Base-by-base conservation (phyloP, 2,113 vertebrate species). In the Lasiurus cinereus region DNA sequence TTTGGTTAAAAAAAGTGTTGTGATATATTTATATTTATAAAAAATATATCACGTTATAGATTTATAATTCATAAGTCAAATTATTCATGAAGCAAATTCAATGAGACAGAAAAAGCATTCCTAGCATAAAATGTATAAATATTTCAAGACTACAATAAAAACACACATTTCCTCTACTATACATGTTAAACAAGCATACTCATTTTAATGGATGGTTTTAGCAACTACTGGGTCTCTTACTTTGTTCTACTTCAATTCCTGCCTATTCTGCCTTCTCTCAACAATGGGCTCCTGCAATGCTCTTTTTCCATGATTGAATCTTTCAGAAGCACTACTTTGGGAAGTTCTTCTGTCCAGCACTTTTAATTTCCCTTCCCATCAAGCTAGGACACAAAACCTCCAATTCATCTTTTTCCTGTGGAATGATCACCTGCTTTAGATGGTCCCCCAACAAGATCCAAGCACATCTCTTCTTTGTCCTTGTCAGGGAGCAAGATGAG, bases 231-330 rank as follows among this genome's bases (percentile, higher is more conserved):
- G 24, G 8, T 88, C 29, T 86, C 16, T 43, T 54, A 5, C 24
- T n/a, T 24, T 29, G 7, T 9, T 78, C 21, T 21, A 27, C 14
- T n/a, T 39, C 27, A 67, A 6, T 48, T 79, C 4, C 69, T 14
- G 5, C 0, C 8, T 31, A 7, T 7, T 31, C 3, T 31, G 1
- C 5, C n/a, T 31, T 19, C 18, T 62, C 19, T 59, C n/a, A 14
- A 33, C 59, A 46, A 8, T 16, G 11, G 10, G 5, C 0, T 69
- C 27, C 24, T 14, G 1, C 2, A 16, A 0, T 1, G 1, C 15
- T 16, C 31, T 0, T 16, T 13, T 24, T 72, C 3, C 8, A 18
- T 12, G 12, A 50, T 3, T 70, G 2, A 3, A 31, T 59, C 27
- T 39, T 39, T 46, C 56, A 31, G 22, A 77, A 21, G 6, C 16